A percentile compares a stretch with the other conserved stretches of the same genome.
Conservation (phyloP, 1,140 invertebrate species). For the Caerostris darwini region DNA sequence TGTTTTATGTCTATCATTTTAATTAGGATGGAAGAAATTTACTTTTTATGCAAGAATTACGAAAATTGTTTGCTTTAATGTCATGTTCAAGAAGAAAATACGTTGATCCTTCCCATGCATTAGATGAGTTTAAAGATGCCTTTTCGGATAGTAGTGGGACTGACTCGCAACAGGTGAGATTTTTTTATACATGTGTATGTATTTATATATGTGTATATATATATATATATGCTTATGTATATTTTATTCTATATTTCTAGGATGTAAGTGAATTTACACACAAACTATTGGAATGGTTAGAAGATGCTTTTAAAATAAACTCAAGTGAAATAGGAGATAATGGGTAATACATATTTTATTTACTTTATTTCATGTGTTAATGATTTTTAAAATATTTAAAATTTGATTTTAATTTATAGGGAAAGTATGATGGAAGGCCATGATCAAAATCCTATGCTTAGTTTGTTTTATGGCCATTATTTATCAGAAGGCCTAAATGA, state of each 20-base stretch:
- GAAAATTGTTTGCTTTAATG: constrained; percentile 83
- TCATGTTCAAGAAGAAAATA: constrained; percentile 83
- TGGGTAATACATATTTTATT: constrained; percentile 1
- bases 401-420: constrained; percentile 19
- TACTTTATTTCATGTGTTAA: not conserved
- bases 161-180: constrained; percentile 82
- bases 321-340: constrained; percentile 41
- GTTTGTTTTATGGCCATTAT: constrained; percentile 84
- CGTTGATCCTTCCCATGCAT: constrained; percentile 83
- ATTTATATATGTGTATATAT: not conserved
- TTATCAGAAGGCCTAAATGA: constrained; percentile 82
- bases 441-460: constrained; percentile 82
- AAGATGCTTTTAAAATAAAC: constrained; percentile 83
- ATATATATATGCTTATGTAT: not conserved
- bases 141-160: constrained; percentile 81
- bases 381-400: not conserved
- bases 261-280: constrained; percentile 84
- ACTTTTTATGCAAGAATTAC: constrained; percentile 82
- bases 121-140: constrained; percentile 83
- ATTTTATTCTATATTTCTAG: constrained; percentile 78
- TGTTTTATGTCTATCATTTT: not conserved
- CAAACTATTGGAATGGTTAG: constrained; percentile 83
- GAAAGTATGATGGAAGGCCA: constrained; percentile 66
- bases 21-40: constrained; percentile 81
- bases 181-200: not conserved